Conservation (phyloP, 2,888 invertebrate species). For the Linyphia triangularis region DNA sequence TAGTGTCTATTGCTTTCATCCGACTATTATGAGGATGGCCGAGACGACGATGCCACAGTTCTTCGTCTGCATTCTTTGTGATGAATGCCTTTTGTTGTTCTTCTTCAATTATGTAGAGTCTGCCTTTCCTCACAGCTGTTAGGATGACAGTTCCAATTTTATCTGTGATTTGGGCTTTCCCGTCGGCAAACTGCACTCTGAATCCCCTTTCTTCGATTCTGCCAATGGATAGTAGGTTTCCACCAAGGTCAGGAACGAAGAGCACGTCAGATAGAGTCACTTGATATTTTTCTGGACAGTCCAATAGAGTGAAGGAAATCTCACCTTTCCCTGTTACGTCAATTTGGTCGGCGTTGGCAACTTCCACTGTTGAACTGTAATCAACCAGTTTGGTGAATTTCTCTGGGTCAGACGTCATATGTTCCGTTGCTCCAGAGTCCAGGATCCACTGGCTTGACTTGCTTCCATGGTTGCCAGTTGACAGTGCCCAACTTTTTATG, state of each 20-base stretch:
- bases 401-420: conserved; percentile 29
- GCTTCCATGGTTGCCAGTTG: not conserved
- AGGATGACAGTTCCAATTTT: not conserved
- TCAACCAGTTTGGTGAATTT: not conserved
- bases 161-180: conserved; percentile 6
- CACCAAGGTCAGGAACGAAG: conserved; percentile 28
- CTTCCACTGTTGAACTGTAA: conserved; percentile 17
- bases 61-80: not conserved
- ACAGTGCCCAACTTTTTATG: conserved; percentile 17
- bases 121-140: conserved; percentile 18
- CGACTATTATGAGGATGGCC: conserved; percentile 6
- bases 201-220: conserved; percentile 40
- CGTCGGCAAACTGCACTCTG: conserved; percentile 27
- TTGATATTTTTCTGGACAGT: not conserved
- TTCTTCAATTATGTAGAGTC: conserved; percentile 41
- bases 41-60: not conserved
- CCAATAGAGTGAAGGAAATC: not conserved
- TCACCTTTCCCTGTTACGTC: conserved; percentile 25
- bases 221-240: conserved; percentile 38
- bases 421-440: conserved; percentile 50
- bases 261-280: conserved; percentile 6
- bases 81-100: not conserved
- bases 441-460: conserved; percentile 8
- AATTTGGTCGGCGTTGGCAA: conserved; percentile 37
- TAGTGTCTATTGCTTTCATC: not conserved